phyloP scores from a whole-genome alignment of 2,888 invertebrate species.

The Pocota personata region DNA sequence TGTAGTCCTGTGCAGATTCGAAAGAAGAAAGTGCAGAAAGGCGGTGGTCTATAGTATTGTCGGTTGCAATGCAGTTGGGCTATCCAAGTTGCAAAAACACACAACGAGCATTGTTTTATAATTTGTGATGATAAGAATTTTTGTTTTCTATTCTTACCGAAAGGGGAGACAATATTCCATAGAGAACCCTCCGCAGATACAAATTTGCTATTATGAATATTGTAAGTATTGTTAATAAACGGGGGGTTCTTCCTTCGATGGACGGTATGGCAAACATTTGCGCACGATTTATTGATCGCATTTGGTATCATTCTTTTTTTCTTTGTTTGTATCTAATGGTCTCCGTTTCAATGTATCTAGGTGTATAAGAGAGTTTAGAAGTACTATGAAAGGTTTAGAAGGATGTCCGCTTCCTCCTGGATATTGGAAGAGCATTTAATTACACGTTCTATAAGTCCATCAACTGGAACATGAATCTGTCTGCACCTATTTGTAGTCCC shows the following conservation, averaged over 20 bases:
- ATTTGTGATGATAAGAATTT: slow-evolving; percentile 66
- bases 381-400: no score
- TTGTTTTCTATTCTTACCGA: slow-evolving; percentile 11
- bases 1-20: not conserved
- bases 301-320: slow-evolving; percentile 9
- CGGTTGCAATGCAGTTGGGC: slow-evolving; percentile 14
- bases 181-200: slow-evolving; percentile 1
- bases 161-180: not conserved
- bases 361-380: no score
- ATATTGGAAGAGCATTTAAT: no score
- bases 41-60: slow-evolving; percentile 66
- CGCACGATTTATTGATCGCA: slow-evolving; percentile 56
- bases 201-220: slow-evolving; percentile 56
- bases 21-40: slow-evolving; percentile 54
- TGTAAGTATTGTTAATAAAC: slow-evolving; percentile 20
- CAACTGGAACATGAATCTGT: no score
- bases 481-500: no score
- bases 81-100: not conserved
- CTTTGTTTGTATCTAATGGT: not conserved
- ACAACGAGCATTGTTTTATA: slow-evolving; percentile 65
- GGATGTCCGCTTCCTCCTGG: no score
- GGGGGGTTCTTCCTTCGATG: not conserved
- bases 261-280: not conserved
- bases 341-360: not conserved
- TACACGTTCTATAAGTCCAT: no score